Evolutionary conservation across 2,797 vertebrate species (phyloP).

Genomic region (Gymnothorax reevesii): DNA sequence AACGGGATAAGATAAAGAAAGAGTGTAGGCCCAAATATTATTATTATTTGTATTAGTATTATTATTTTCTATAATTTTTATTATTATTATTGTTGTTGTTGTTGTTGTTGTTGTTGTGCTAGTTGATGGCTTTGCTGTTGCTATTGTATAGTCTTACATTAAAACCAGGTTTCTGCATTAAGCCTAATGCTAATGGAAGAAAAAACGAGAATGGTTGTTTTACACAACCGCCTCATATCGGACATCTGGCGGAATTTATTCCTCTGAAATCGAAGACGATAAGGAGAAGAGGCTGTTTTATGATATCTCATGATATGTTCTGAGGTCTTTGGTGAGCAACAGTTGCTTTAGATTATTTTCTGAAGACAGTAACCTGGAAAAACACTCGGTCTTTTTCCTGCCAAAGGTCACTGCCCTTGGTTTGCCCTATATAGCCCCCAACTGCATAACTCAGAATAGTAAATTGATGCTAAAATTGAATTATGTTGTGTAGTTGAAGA

Average conservation of each 20-base stretch:
- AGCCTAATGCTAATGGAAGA: background rate
- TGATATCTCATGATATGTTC: slow-evolving; percentile 28
- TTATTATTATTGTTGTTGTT: background rate
- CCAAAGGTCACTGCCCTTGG: slow-evolving; percentile 67
- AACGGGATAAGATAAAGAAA: background rate
- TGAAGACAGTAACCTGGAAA: slow-evolving; percentile 40
- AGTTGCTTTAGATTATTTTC: slow-evolving; percentile 63
- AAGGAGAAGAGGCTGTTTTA: slow-evolving; percentile 26
- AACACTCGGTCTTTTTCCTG: slow-evolving; percentile 53
- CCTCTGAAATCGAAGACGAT: slow-evolving; percentile 29
- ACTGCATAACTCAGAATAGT: slow-evolving; percentile 61
- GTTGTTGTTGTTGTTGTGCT: background rate
- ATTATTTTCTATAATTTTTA: background rate
- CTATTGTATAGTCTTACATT: background rate
- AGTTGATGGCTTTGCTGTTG: background rate
- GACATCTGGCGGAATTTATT: slow-evolving; percentile 39
- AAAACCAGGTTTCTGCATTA: background rate
- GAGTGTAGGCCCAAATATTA: background rate
- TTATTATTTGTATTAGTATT: background rate
- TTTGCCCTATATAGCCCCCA: slow-evolving; percentile 56
- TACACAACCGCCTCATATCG: slow-evolving; percentile 22
- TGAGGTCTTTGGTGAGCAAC: slow-evolving; percentile 51
- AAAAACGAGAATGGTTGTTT: slow-evolving; percentile 34
- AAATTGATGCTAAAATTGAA: slow-evolving; percentile 74
- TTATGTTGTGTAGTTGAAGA: slow-evolving; percentile 63